These are phyloP conservation scores for Drosophila sproati DNA, from an alignment of 1,140 invertebrate genomes.

Conservation along the genomic window DNA sequence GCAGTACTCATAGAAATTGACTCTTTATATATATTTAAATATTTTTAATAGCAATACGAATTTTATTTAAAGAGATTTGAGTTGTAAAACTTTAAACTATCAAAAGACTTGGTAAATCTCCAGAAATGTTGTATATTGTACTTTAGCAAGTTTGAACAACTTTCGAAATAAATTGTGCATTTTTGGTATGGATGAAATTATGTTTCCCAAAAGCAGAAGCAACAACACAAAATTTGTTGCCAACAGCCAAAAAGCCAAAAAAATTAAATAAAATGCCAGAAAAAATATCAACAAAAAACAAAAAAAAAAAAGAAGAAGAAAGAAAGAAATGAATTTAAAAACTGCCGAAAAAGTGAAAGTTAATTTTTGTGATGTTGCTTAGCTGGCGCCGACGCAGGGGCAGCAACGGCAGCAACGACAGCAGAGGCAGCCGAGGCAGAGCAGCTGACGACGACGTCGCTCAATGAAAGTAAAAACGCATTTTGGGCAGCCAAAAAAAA, in stretches of 20 bases:
- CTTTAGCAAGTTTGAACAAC: slow-evolving; percentile 17
- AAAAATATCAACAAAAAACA: slow-evolving; percentile 47
- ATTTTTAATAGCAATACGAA: background rate
- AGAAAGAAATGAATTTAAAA: slow-evolving; percentile 82
- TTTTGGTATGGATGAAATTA: slow-evolving; percentile 46
- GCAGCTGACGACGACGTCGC: slow-evolving; percentile 36
- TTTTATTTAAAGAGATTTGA: background rate
- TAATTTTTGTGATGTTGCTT: slow-evolving; percentile 80
- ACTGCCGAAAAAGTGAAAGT: slow-evolving; percentile 85
- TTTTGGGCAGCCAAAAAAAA: slow-evolving; percentile 63
- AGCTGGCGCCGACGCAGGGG: slow-evolving; percentile 49
- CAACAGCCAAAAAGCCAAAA: slow-evolving; percentile 44
- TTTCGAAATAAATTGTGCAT: slow-evolving; percentile 59
- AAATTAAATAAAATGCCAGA: slow-evolving; percentile 51
- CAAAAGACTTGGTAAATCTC: background rate
- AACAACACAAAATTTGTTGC: slow-evolving; percentile 25
- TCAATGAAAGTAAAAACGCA: slow-evolving; percentile 84
- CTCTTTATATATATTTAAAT: background rate
- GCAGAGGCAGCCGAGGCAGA: slow-evolving; percentile 21
- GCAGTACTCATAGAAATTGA: background rate
- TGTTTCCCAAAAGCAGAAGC: slow-evolving; percentile 44
- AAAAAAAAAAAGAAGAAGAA: slow-evolving; percentile 47
- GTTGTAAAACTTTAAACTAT: background rate
- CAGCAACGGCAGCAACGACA: slow-evolving; percentile 16
- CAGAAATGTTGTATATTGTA: background rate